A percentile compares a stretch with the other conserved stretches of the same genome.
These are phyloP conservation scores for Deroplatys truncata DNA, from an alignment of 2,888 invertebrate genomes.

Conservation along the genomic window DNA sequence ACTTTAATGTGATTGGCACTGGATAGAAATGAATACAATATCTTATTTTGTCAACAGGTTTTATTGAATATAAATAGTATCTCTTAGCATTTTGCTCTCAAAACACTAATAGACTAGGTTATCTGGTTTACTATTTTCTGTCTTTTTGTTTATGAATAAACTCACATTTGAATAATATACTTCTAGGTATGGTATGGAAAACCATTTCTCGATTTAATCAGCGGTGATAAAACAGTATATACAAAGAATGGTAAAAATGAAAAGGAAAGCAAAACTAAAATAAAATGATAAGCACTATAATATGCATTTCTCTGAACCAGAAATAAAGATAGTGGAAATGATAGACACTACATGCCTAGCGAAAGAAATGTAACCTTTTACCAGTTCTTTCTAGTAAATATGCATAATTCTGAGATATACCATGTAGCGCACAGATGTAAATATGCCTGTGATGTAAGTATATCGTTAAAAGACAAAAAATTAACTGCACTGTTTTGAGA, in stretches of 20 bases:
- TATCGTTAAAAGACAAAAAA: conserved; percentile 17
- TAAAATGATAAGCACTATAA: background rate
- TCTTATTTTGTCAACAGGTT: conserved; percentile 20
- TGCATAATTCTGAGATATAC: conserved; percentile 16
- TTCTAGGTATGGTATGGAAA: background rate
- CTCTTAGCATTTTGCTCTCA: conserved; percentile 28
- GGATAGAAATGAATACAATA: background rate
- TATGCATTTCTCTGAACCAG: background rate
- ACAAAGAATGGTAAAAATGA: background rate
- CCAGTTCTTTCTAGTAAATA: background rate
- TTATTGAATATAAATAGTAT: conserved; percentile 31
- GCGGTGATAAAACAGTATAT: conserved; percentile 11
- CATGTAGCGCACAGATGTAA: background rate
- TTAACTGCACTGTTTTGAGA: background rate
- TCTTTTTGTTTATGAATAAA: conserved; percentile 19
- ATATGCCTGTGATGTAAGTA: background rate
- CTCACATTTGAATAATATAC: conserved; percentile 22
- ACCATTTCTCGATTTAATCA: background rate
- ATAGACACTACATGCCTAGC: background rate
- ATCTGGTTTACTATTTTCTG: conserved; percentile 27
- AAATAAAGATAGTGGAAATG: background rate
- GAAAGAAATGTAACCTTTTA: background rate
- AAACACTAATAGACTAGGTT: conserved; percentile 30
- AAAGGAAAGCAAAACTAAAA: background rate
- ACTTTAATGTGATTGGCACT: background rate